Evolutionary conservation across 2,797 vertebrate genomes (phyloP), one percentile per base, ranked within the genome.

Genomic region (Sphenopsis melanotis): DNA sequence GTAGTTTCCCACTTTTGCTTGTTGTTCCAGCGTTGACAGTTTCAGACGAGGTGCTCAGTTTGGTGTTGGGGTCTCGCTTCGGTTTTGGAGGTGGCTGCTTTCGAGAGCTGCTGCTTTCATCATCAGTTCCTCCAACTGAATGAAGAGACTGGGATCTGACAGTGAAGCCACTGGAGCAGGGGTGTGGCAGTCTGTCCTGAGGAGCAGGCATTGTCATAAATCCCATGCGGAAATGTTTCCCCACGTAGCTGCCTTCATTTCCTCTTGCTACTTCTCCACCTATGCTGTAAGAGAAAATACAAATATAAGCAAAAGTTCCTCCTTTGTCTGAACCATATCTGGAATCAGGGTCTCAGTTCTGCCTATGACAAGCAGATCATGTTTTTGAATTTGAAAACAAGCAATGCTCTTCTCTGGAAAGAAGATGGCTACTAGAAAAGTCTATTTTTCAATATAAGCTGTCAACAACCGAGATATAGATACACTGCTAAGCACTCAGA

Each of bases 111-210:
- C 99, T 99, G 78, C 98, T 98, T 85, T 99, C 99, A 14, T 99
- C 99, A 16, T 99, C 99, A 0, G 99, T 98, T 50, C 99, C 99
- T 60, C 99, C 99, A 2, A 99, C 99, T 0, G 99, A 99, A 95
- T 99, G 99, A 80, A 99, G 98, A 36, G 99, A 99, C 98, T 99
- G 99, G 30, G 99, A 99, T 93, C 99, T 98, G 71, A 99, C 99
- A 0, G 99, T 98, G 93, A 99, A 99, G 95, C 99, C 99, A 63
- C 98, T 98, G 87, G 99, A 98, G 82, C 99, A 99, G 10, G 99
- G 98, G 11, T 98, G 98, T 32, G 99, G 98, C 93, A 99, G 97
- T 93, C 98, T 98, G 97, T 99, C 99, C 93, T 98, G 98, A 92
- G 99, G 99, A 41, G 99, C 99, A 3, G 98, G 99, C 99, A 99